These are phyloP conservation scores for Mizuhopecten yessoensis DNA, from an alignment of 1,140 invertebrate genomes.

Conservation along the genomic window DNA sequence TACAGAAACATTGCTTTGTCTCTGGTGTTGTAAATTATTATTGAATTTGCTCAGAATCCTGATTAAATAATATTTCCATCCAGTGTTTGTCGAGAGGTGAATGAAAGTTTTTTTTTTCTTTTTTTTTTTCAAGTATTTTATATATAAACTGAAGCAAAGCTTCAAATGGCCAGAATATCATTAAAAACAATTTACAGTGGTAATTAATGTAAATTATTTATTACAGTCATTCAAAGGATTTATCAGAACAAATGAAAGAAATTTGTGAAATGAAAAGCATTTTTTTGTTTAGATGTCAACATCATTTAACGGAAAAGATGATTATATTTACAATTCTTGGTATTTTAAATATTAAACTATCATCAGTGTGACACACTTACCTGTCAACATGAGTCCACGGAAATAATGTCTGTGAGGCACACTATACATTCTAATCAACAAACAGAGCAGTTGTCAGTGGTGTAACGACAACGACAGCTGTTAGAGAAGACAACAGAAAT, in stretches of 20 bases:
- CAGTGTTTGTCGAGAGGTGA: slow-evolving; percentile 32
- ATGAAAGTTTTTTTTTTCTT: not conserved
- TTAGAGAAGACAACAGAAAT: not conserved
- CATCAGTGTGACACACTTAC: not conserved
- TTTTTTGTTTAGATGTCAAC: not conserved
- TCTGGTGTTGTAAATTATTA: not conserved
- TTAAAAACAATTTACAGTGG: not conserved
- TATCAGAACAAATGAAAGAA: not conserved
- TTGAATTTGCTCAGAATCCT: slow-evolving; percentile 20
- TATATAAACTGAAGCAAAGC: not conserved
- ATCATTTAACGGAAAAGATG: not conserved
- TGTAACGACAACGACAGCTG: no score
- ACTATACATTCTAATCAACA: not conserved
- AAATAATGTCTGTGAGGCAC: not conserved
- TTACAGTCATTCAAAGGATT: not conserved
- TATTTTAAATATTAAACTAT: not conserved
- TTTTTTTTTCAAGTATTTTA: not conserved
- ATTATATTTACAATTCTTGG: not conserved
- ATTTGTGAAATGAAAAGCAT: not conserved
- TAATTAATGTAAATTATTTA: not conserved
- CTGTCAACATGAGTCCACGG: not conserved
- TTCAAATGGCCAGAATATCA: not conserved
- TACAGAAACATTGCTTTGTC: not conserved
- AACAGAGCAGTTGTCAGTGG: not conserved
- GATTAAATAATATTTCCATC: not conserved